A percentile compares a stretch with the other conserved stretches of the same genome.
Conservation (phyloP, 2,797 vertebrate species). For the Monodelphis domestica region DNA sequence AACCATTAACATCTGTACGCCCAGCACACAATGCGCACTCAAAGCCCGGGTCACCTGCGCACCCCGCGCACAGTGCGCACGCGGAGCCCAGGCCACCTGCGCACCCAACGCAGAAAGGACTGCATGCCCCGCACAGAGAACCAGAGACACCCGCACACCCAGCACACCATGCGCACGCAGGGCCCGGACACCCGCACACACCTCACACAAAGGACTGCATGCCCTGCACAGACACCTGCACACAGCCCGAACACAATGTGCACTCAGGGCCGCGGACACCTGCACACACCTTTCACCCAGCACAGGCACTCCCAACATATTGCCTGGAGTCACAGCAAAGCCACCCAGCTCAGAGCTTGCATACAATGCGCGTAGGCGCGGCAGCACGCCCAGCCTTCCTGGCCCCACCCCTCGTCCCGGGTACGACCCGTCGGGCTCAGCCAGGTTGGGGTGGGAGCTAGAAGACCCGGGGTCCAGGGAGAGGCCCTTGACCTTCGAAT, state of each 20-base stretch:
- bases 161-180: not conserved
- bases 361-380: not conserved
- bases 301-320: not conserved
- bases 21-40: no score
- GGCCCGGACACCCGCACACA: not conserved
- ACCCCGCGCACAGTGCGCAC: no score
- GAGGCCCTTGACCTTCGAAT: conserved; percentile 69
- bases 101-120: no score
- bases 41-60: no score
- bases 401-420: not conserved
- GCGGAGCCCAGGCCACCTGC: no score
- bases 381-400: no score
- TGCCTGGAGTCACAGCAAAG: not conserved
- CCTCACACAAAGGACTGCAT: no score
- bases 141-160: no score
- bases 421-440: not conserved
- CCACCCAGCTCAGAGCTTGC: not conserved
- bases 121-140: no score
- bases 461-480: accelerated
- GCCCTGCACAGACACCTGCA: no score
- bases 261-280: not conserved
- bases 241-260: not conserved
- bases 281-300: not conserved
- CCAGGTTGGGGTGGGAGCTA: not conserved
- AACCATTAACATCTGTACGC: no score